Base-by-base conservation (phyloP, 1,140 invertebrate species). In the Apocrypta bakeri region DNA sequence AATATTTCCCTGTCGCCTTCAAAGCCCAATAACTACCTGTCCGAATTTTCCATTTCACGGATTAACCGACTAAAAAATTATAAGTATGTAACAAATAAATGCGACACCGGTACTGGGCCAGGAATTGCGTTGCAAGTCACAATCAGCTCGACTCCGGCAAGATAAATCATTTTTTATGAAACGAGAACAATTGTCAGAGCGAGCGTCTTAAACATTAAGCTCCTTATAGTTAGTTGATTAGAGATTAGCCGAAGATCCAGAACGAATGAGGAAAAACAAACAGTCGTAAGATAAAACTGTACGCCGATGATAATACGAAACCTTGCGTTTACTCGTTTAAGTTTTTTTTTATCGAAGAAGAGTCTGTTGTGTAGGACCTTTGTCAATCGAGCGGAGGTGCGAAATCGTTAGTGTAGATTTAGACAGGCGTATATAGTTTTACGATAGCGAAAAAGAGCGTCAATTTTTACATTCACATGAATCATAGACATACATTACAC, bases 51-150 rank as follows among this genome's bases (percentile, higher is more conserved):
- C 72, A 82, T 76, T 82, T 69, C 74, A 77, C 64, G 21, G 40
- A 81, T 68, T 48, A 71, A 71, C 6, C 27, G 21, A 40, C 72
- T 25, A 73, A 64, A 78, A 83, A 77, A 63, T 37, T 27, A 25
- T 37, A 80, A 40, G 27, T 74, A 56, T 74, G 72, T 80, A 69
- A 79, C 4, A 37, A 79, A 31, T n/a, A 71, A 72, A 66, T 83
- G 64, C 82, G 64, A 79, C 76, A 89, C 87, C 87, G 88, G 88
- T 90, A 88, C 88, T 90, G 88, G 91, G 90, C 91, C 91, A 92
- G 91, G 91, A 92, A 92, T 92, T 92, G 91, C 91, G 91, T 92
- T 92, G 90, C 90, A 92, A 92, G 90, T 92, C 91, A 91, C 91
- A 92, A 92, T 92, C 91, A 92, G 91, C 91, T 91, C 91, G 87